These are phyloP conservation scores for Chrysomela aeneicollis DNA, from an alignment of 2,888 invertebrate genomes.

Conservation along the genomic window DNA sequence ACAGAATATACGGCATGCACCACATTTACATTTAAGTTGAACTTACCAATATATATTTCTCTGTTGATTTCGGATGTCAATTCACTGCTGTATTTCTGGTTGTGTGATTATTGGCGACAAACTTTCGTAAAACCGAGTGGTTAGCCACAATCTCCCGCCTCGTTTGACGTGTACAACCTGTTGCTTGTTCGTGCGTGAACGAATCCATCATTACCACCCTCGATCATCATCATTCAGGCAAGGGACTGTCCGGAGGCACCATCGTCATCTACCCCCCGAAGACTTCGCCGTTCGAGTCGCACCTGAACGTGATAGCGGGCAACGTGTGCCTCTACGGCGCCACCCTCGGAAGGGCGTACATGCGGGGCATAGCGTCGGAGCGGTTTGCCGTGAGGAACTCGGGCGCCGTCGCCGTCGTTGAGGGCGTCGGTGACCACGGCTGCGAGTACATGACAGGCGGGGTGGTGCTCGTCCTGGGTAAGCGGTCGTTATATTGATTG, in stretches of 20 bases:
- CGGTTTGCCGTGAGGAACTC: slow-evolving; percentile 98
- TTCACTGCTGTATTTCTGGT: too few species aligned
- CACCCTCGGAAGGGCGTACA: slow-evolving; percentile 91
- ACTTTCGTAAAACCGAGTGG: too few species aligned
- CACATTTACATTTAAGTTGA: too few species aligned
- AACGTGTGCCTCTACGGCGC: slow-evolving; percentile 99
- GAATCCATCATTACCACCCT: too few species aligned
- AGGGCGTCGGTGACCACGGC: slow-evolving; percentile 98
- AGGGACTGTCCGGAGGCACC: slow-evolving; percentile 93
- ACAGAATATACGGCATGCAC: too few species aligned
- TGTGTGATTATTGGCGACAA: too few species aligned
- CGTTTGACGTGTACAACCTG: too few species aligned
- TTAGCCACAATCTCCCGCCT: too few species aligned
- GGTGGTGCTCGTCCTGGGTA: slow-evolving; percentile 79
- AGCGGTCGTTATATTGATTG: too few species aligned
- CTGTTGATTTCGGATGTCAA: too few species aligned
- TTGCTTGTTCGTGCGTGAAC: too few species aligned
- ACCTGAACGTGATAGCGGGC: slow-evolving; percentile 95
- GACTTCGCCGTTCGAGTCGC: slow-evolving; percentile 84
- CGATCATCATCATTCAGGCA: slow-evolving; percentile 59
- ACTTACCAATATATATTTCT: too few species aligned
- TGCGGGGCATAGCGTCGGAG: slow-evolving; percentile 92
- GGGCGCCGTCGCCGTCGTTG: slow-evolving; percentile 93
- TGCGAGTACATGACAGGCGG: slow-evolving; percentile 99
- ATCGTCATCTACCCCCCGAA: slow-evolving; percentile 93